phyloP scores from a whole-genome alignment of 2,113 vertebrate genomes.

The Bubo scandiacus region DNA sequence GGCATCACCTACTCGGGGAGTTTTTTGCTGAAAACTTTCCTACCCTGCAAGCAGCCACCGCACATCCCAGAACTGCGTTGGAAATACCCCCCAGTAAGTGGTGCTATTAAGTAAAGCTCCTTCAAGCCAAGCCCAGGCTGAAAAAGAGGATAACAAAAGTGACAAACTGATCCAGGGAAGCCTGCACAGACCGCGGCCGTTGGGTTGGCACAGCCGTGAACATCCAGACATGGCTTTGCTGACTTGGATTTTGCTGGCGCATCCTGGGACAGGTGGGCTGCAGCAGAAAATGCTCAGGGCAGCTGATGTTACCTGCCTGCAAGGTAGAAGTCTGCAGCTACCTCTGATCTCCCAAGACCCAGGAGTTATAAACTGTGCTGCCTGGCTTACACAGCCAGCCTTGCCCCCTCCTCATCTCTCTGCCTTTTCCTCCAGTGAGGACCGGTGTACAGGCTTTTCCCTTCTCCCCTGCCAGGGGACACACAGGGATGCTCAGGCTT shows the following conservation, averaged over 20 bases:
- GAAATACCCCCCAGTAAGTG: neutral
- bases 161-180: neutral
- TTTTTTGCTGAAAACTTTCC: neutral
- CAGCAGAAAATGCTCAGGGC: neutral
- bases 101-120: neutral
- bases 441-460: neutral
- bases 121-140: neutral
- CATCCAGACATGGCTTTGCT: neutral
- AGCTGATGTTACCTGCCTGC: neutral
- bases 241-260: neutral
- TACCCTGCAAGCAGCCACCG: neutral
- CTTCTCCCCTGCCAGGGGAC: neutral
- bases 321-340: neutral
- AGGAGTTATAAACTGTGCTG: neutral
- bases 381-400: neutral
- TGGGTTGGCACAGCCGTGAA: neutral
- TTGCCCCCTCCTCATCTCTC: neutral
- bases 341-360: neutral
- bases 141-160: neutral
- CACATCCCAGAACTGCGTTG: neutral
- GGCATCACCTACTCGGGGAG: neutral
- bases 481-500: neutral
- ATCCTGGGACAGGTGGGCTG: rapidly evolving
- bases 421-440: neutral
- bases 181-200: rapidly evolving